Conservation (phyloP, 2,888 invertebrate species). For the Exephanes ischioxanthus region DNA sequence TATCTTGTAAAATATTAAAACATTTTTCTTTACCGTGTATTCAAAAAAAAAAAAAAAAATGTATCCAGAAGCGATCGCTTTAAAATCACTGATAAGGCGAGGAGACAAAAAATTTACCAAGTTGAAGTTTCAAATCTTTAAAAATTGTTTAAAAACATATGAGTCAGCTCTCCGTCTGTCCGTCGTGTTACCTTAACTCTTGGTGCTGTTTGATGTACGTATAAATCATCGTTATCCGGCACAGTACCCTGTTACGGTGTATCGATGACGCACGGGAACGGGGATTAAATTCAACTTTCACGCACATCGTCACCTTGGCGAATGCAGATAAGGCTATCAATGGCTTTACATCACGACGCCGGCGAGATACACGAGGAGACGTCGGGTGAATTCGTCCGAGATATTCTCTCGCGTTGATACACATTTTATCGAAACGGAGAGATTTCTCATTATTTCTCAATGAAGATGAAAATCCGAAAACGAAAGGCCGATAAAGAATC, state of each 20-base stretch:
- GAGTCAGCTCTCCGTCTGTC: slow-evolving; percentile 9
- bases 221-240: slow-evolving; percentile 20
- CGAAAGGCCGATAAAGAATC: not conserved
- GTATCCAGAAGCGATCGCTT: not conserved
- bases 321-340: slow-evolving; percentile 51
- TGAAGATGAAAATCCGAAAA: not conserved
- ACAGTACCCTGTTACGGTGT: slow-evolving; percentile 43
- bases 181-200: not conserved
- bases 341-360: slow-evolving; percentile 32
- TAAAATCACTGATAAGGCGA: slow-evolving; percentile 17
- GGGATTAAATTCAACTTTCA: slow-evolving; percentile 55
- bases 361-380: not conserved
- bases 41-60: not conserved
- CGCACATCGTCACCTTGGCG: slow-evolving; percentile 59
- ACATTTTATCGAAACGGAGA: not conserved
- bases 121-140: not conserved
- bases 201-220: not conserved
- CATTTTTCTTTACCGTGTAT: not conserved
- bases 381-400: not conserved
- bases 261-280: slow-evolving; percentile 61
- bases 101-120: slow-evolving; percentile 4
- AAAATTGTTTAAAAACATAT: slow-evolving; percentile 45
- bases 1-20: not conserved
- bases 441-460: not conserved
- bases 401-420: not conserved